A percentile compares a stretch with the other conserved stretches of the same genome.
Conservation (phyloP, 2,797 vertebrate genomes). For the Rhynchotus rufescens region DNA sequence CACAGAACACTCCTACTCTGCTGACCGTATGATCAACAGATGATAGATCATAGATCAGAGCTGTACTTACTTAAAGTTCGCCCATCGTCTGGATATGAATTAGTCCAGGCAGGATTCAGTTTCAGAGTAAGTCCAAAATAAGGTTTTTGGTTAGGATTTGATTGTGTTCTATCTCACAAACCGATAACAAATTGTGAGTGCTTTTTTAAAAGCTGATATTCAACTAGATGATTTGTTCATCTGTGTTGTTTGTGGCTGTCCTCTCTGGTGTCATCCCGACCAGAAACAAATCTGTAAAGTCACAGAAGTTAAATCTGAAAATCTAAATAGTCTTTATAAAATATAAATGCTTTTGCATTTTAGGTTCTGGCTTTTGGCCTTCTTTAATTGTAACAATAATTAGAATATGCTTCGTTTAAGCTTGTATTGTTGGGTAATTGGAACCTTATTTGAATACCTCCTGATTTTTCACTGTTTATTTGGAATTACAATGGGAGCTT, state of each 20-base stretch:
- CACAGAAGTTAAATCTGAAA: not conserved
- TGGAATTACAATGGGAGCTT: not conserved
- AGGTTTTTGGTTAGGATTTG: not conserved
- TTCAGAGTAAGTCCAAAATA: not conserved
- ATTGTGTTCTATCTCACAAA: not conserved
- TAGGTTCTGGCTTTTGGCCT: not conserved
- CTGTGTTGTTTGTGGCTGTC: not conserved
- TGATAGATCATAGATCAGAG: constrained; percentile 46
- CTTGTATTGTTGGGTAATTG: constrained; percentile 18
- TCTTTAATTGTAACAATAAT: not conserved
- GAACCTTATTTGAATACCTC: constrained; percentile 14
- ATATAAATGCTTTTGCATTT: not conserved
- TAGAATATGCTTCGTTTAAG: not conserved
- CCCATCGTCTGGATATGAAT: not conserved
- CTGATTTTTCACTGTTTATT: not conserved
- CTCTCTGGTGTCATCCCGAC: not conserved
- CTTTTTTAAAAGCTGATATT: not conserved
- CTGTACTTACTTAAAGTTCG: constrained; percentile 41
- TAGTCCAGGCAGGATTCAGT: not conserved
- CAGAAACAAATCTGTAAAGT: not conserved
- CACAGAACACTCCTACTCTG: constrained; percentile 14
- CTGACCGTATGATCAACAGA: constrained; percentile 42
- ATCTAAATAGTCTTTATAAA: not conserved
- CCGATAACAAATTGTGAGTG: not conserved
- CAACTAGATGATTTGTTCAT: not conserved